Evolutionary conservation across 2,888 invertebrate species (phyloP).

Genomic region (Habrosyne pyritoides): DNA sequence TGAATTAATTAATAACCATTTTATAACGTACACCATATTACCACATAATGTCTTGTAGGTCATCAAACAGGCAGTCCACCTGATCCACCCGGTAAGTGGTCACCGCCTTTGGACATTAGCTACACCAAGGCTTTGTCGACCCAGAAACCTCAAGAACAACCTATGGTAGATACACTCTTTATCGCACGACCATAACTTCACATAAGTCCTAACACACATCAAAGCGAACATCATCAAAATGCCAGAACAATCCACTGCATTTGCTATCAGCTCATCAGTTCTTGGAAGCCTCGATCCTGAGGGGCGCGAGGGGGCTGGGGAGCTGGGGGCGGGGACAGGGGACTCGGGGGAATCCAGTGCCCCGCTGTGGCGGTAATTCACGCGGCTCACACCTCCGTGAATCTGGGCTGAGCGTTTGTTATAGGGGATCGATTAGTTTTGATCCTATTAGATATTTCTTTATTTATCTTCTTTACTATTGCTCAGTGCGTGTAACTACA

Average conservation of each 20-base stretch:
- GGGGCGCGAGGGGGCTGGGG: conserved; percentile 27
- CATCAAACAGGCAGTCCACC: too few species aligned
- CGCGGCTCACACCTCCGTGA: conserved; percentile 72
- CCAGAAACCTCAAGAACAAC: too few species aligned
- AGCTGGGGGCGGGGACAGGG: background rate
- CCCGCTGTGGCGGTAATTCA: conserved; percentile 77
- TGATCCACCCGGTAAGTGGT: too few species aligned
- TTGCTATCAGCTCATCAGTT: conserved; percentile 43
- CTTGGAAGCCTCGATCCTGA: conserved; percentile 30
- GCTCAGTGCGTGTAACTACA: too few species aligned
- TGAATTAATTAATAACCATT: too few species aligned
- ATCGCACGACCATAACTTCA: background rate
- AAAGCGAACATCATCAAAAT: conserved; percentile 5
- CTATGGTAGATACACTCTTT: too few species aligned
- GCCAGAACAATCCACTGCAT: conserved; percentile 6
- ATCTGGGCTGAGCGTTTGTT: conserved; percentile 39
- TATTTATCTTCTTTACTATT: too few species aligned
- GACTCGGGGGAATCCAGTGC: conserved; percentile 14
- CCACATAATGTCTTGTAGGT: too few species aligned
- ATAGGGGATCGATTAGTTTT: conserved; percentile 27
- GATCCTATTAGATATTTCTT: conserved; percentile 45
- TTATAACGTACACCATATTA: too few species aligned
- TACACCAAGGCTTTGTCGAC: too few species aligned
- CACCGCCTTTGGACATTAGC: too few species aligned
- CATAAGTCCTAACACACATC: background rate